Evolutionary conservation across 2,888 invertebrate species (phyloP).

Genomic region (Brachypalpus laphriformis): DNA sequence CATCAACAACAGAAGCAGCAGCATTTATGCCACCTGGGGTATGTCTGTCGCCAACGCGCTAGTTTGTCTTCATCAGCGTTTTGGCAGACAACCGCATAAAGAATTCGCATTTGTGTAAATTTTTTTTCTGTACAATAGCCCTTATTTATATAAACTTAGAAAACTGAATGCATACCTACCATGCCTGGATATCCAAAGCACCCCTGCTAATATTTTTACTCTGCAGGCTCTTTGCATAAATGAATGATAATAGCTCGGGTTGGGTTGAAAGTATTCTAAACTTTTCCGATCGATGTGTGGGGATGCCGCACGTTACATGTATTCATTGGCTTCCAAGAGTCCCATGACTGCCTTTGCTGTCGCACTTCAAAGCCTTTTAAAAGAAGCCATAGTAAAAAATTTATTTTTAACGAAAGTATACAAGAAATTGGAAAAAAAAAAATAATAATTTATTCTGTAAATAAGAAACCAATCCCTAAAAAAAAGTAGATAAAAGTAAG

Average conservation of each 20-base stretch:
- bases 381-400: background rate
- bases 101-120: background rate
- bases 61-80: constrained; percentile 13
- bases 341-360: background rate
- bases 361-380: background rate
- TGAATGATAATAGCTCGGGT: constrained; percentile 6
- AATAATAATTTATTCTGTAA: too few relatives aligned
- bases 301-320: background rate
- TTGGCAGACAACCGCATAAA: constrained; percentile 15
- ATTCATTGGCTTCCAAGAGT: background rate
- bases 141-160: background rate
- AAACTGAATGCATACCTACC: background rate
- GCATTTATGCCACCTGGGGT: constrained; percentile 2
- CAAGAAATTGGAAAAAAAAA: too few relatives aligned
- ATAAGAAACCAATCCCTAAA: too few relatives aligned
- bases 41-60: constrained; percentile 4
- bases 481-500: too few relatives aligned
- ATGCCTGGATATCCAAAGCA: background rate
- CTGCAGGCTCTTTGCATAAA: background rate
- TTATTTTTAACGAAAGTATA: too few relatives aligned
- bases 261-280: constrained; percentile 1
- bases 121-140: background rate
- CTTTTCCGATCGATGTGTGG: constrained; percentile 13
- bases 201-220: background rate
- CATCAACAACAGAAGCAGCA: background rate